These are phyloP conservation scores for Neuroterus valhalla DNA, from an alignment of 1,140 invertebrate genomes.

Conservation along the genomic window DNA sequence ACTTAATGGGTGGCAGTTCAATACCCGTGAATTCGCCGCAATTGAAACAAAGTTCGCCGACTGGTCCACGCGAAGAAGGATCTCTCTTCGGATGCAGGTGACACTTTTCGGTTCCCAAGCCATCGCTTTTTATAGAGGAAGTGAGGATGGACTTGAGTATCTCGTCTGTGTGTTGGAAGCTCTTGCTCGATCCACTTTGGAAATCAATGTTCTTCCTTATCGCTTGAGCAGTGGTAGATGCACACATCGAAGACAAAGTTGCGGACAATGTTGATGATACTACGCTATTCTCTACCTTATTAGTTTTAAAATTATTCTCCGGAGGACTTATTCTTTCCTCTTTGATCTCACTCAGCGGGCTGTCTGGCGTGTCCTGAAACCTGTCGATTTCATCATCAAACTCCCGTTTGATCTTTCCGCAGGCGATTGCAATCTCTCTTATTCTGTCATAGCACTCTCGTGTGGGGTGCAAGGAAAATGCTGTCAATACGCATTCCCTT, in stretches of 20 bases:
- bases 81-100: conserved; percentile 52
- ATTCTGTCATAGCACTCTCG: conserved; percentile 73
- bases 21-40: conserved; percentile 57
- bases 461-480: conserved; percentile 80
- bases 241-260: conserved; percentile 33
- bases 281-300: neutral
- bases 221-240: conserved; percentile 2
- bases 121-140: conserved; percentile 51
- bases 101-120: conserved; percentile 52
- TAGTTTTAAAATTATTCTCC: neutral
- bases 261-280: conserved; percentile 31
- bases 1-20: conserved; percentile 36
- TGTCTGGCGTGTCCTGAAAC: conserved; percentile 37
- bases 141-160: conserved; percentile 62
- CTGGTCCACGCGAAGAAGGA: conserved; percentile 32
- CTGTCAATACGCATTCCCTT: conserved; percentile 80
- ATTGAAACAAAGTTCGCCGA: conserved; percentile 64
- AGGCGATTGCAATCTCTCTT: conserved; percentile 75
- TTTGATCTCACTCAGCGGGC: conserved; percentile 52
- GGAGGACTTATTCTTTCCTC: conserved; percentile 21
- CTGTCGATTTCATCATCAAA: conserved; percentile 35
- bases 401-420: conserved; percentile 71
- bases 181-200: conserved; percentile 54
- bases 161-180: conserved; percentile 59
- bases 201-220: conserved; percentile 48